Percentiles rank a stretch among this genome's conserved stretches.
Conservation (phyloP, 2,888 invertebrate genomes). For the Aromia moschata region DNA sequence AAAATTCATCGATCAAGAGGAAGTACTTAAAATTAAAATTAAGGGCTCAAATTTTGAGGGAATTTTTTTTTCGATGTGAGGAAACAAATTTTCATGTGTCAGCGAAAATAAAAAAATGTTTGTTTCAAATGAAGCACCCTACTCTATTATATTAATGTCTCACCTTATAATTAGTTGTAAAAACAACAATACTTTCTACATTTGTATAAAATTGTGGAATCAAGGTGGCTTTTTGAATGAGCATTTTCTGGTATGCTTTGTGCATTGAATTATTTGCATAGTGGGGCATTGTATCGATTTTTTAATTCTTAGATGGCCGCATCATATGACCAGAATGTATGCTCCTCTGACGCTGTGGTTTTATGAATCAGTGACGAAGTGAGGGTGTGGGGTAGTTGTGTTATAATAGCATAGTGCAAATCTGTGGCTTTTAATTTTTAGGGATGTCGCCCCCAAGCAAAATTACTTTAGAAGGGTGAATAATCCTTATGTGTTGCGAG, state of each 20-base stretch:
- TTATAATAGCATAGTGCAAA: slow-evolving; percentile 60
- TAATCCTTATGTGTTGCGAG: slow-evolving; percentile 57
- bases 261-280: not conserved
- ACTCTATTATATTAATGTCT: too few species aligned
- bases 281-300: slow-evolving; percentile 47
- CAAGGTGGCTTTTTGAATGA: too few species aligned
- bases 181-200: too few species aligned
- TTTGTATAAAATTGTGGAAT: too few species aligned
- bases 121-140: too few species aligned
- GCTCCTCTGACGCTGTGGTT: slow-evolving; percentile 42
- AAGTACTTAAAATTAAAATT: too few species aligned
- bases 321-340: slow-evolving; percentile 46
- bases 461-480: slow-evolving; percentile 61
- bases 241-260: not conserved
- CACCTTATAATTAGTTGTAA: too few species aligned
- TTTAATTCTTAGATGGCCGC: slow-evolving; percentile 46
- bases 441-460: slow-evolving; percentile 61
- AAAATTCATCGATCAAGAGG: too few species aligned
- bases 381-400: slow-evolving; percentile 52
- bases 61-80: too few species aligned
- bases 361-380: slow-evolving; percentile 45
- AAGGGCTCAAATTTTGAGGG: too few species aligned
- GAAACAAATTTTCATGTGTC: too few species aligned
- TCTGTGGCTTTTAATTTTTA: slow-evolving; percentile 64
- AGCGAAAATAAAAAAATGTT: too few species aligned